Evolutionary conservation across 2,797 vertebrate genomes (phyloP).

Genomic region (Rhabdomys pumilio): DNA sequence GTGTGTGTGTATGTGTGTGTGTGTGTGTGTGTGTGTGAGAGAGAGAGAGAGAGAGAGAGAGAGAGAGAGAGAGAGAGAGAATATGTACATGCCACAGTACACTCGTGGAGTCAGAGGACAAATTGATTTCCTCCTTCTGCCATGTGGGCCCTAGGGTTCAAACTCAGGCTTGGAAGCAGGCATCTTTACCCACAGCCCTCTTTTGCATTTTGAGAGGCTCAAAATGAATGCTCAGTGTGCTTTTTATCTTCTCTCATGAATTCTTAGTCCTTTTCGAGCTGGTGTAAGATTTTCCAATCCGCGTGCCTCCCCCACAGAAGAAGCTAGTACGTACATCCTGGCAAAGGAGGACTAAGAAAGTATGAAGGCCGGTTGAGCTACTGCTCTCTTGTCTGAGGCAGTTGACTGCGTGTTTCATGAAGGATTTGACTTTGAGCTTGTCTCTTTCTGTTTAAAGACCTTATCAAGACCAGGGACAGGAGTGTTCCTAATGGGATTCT

Average conservation of each 20-base stretch:
- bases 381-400: neutral
- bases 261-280: constrained; percentile 20
- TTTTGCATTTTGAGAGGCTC: neutral
- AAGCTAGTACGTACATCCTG: accelerated
- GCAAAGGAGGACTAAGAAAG: too few species aligned
- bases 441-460: neutral
- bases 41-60: too few species aligned
- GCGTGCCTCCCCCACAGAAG: neutral
- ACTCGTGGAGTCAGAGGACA: neutral
- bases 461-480: neutral
- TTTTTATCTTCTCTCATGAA: constrained; percentile 1
- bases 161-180: neutral
- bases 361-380: neutral
- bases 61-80: too few species aligned
- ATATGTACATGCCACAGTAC: too few species aligned
- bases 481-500: neutral
- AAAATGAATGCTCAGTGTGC: neutral
- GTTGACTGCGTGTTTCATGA: neutral
- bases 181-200: neutral
- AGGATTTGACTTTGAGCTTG: neutral
- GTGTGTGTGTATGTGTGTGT: neutral
- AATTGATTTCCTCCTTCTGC: neutral
- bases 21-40: neutral
- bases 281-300: neutral
- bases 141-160: neutral